A percentile compares a stretch with the other conserved stretches of the same genome.
Evolutionary conservation across 2,888 invertebrate genomes (phyloP).

Genomic region (Cephus sareptanus): DNA sequence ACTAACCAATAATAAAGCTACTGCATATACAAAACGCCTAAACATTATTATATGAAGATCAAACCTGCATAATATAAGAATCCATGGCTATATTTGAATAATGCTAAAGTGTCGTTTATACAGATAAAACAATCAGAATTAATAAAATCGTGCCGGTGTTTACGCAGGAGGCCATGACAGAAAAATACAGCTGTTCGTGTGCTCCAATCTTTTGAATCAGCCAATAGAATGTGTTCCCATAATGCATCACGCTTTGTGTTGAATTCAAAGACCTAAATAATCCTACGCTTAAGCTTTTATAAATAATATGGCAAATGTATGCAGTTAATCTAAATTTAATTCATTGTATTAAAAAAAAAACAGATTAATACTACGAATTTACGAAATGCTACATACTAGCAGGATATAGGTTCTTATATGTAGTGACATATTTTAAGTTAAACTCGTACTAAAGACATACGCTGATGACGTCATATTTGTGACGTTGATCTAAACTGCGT

Average conservation of each 20-base stretch:
- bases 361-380: not conserved
- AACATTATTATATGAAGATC: not conserved
- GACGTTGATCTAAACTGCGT: not conserved
- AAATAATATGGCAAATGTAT: not conserved
- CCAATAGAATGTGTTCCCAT: not conserved
- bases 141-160: not conserved
- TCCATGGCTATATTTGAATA: constrained; percentile 36
- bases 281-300: not conserved
- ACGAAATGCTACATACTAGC: not conserved
- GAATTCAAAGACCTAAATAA: not conserved
- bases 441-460: not conserved
- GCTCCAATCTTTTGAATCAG: not conserved
- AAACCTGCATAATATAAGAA: constrained; percentile 52
- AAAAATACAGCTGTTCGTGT: not conserved
- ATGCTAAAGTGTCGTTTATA: not conserved
- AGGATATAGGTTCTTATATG: not conserved
- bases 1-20: constrained; percentile 25
- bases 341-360: not conserved
- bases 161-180: not conserved
- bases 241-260: not conserved
- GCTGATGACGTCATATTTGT: not conserved
- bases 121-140: not conserved
- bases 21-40: not conserved
- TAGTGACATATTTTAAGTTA: not conserved
- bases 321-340: not conserved